Evolutionary conservation across 2,113 vertebrate genomes (phyloP), one percentile per base, ranked within the genome.

Genomic region (Coptodon bakossiorum): DNA sequence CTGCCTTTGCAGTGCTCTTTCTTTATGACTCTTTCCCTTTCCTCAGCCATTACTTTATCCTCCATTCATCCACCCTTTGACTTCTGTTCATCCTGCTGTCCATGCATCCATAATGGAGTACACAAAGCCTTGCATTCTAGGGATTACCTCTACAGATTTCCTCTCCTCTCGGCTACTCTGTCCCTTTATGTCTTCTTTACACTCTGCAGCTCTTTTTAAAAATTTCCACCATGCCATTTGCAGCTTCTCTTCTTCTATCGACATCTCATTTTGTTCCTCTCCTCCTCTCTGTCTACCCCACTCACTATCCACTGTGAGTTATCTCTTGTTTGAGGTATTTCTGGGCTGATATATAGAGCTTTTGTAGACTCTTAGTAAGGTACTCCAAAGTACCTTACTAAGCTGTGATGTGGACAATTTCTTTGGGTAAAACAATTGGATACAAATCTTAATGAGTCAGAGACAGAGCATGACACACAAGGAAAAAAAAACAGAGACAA

Each of bases 11-110:
- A 86, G 82, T 3, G 38, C 40, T 48, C 81, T 24, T 79, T 82
- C 63, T 93, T 92, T 89, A 92, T 88, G 87, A 88, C 89, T 90
- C 80, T 80, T 48, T 81, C 63, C 53, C 36, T 82, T 87, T 63
- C 17, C 87, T 86, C 89, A 83, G 91, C 83, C 82, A 90, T 91
- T 91, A 83, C 89, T 91, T 90, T 71, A 91, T 88, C 88, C 85
- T 50, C 36, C 36, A 76, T 85, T 86, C 88, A 84, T 78, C 82
- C 27, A 43, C 82, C 89, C 87, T 87, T 43, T 86, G 91, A 92
- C 92, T 92, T 88, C 68, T 40, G 83, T 89, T 84, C 82, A 83
- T 24, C 83, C 81, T 68, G 38, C 81, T 22, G 16, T 38, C 81
- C 57, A 78, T 87, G 83, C 88, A 80, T 88, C 84, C 79, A 54